Conservation (phyloP, 2,113 vertebrate genomes). For the Turnix velox region DNA sequence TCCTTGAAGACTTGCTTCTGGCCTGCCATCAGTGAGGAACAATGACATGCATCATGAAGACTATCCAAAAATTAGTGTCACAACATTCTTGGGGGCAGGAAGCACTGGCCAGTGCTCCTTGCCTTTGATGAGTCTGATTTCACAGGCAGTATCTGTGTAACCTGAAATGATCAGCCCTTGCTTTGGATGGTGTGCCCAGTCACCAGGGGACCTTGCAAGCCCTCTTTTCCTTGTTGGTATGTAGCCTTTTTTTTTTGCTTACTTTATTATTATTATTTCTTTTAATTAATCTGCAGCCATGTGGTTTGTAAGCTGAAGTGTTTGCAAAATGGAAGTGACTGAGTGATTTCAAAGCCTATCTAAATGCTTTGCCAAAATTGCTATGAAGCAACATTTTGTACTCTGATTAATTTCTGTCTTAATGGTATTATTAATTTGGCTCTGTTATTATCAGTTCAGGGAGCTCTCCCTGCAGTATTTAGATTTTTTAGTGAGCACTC, state of each 20-base stretch:
- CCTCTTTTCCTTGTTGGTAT: background rate
- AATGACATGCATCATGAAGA: background rate
- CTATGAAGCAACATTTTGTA: background rate
- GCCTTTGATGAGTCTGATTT: background rate
- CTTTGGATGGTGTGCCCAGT: background rate
- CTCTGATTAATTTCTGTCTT: background rate
- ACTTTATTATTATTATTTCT: background rate
- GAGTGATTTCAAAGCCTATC: background rate
- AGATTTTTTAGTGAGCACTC: background rate
- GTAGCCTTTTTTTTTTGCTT: accelerated
- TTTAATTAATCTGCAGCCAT: background rate
- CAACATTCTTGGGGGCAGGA: background rate
- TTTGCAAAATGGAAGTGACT: background rate
- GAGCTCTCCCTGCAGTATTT: background rate
- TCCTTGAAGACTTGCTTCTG: background rate
- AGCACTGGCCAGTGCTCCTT: background rate
- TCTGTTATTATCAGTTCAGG: background rate
- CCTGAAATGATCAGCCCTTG: background rate
- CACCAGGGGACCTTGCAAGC: background rate
- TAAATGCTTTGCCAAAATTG: background rate
- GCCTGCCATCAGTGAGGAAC: background rate
- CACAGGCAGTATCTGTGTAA: background rate
- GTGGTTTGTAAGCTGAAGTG: background rate
- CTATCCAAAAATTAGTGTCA: background rate
- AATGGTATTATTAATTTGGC: background rate